Base-by-base conservation (phyloP, 1,140 invertebrate species). In the Drosophila kikkawai region DNA sequence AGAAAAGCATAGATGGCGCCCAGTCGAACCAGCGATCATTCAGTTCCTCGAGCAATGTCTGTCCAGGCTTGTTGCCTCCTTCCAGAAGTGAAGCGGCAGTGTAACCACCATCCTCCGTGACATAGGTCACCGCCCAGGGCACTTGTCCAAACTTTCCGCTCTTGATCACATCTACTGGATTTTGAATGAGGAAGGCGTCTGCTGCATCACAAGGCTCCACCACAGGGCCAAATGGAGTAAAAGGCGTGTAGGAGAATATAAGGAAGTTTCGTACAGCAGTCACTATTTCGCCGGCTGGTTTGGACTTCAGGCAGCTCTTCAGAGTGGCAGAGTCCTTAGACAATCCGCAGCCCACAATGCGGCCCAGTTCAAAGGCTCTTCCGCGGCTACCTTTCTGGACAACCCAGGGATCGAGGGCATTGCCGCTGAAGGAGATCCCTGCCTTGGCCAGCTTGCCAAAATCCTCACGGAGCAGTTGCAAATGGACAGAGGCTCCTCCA, bases 391-490 rank as follows among this genome's bases (percentile, higher is more conserved):
- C 93, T 75, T 94, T 92, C 7, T 94, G 94, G 92, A 93, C 58
- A 2, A 92, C 88, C 91, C 92, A 93, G 0, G 88, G 81, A 73
- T 80, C 75, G 2, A 88, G 64, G 1, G 84, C 84, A n/a, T 76
- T 76, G 4, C 92, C 91, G 61, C 90, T 91, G 13, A 91, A 75
- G 1, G 92, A 84, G 29, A 82, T 71, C 4, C 75, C 91, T 11
- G 70, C 65, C 15, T 74, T 88, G 15, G 90, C 86, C 50, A 80
- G 7, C 32, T 81, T n/a, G 9, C 51, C 11, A 11, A 79, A 80
- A 61, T 79, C 74, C 19, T 93, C 92, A 83, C 94, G 95, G 0
- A 97, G 70, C 51, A 96, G 93, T 75, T 96, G 96, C 78, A 96
- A 94, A 63, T 95, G 94, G 0, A 95, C 94, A 66, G 94, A 94